phyloP scores from a whole-genome alignment of 2,113 vertebrate genomes.

The Pygoscelis antarcticus region DNA sequence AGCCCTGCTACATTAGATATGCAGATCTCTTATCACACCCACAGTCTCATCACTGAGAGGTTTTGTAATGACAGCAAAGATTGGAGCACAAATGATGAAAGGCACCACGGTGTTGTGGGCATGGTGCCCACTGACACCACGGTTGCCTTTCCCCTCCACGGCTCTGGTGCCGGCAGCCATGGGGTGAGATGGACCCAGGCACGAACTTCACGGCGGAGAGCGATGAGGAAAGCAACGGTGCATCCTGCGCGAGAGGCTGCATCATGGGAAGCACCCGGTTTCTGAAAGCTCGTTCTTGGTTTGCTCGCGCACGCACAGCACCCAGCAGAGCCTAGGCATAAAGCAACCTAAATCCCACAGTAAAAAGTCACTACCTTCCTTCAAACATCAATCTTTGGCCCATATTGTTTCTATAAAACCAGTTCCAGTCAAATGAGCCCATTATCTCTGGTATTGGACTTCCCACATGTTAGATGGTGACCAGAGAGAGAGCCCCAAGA shows the following conservation, averaged over 20 bases:
- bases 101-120: accelerated
- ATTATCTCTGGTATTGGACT: background rate
- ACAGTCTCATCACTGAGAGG: background rate
- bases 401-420: background rate
- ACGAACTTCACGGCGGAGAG: accelerated
- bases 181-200: background rate
- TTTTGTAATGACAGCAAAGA: background rate
- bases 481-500: background rate
- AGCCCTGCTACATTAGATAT: background rate
- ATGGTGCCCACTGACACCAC: background rate
- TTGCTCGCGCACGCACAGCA: background rate
- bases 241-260: accelerated
- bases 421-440: background rate
- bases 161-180: background rate
- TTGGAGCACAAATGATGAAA: background rate
- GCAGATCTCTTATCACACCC: conserved; percentile 22
- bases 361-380: background rate
- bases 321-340: background rate
- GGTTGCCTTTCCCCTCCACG: background rate
- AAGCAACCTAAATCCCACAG: background rate
- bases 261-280: accelerated
- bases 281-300: background rate
- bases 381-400: accelerated
- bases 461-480: background rate
- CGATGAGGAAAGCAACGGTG: accelerated